phyloP scores from a whole-genome alignment of 2,113 vertebrate genomes.

The Passer montanus region DNA sequence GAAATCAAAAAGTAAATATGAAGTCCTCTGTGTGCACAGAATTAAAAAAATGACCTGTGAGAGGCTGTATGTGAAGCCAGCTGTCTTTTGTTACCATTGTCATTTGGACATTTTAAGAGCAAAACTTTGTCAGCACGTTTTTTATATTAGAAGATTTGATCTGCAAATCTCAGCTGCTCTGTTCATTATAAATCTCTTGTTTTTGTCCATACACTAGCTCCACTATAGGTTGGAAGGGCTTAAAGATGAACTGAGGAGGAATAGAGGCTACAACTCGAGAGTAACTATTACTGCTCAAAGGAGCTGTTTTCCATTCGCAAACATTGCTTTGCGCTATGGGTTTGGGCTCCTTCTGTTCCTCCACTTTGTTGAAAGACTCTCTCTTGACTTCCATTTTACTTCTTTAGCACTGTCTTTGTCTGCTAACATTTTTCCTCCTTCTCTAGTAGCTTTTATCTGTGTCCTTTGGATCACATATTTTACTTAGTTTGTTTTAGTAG shows the following conservation, averaged over 20 bases:
- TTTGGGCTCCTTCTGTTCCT: conserved; percentile 84
- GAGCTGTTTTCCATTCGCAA: conserved; percentile 90
- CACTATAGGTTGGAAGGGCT: conserved; percentile 99
- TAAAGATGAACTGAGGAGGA: conserved; percentile 99
- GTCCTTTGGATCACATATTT: conserved; percentile 75
- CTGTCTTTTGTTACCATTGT: conserved; percentile 66
- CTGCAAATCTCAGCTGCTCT: conserved; percentile 82
- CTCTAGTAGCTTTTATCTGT: conserved; percentile 75
- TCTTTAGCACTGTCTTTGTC: conserved; percentile 82
- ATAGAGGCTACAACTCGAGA: conserved; percentile 98
- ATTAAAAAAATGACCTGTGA: conserved; percentile 53
- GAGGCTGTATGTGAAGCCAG: conserved; percentile 48
- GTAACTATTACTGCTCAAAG: conserved; percentile 97
- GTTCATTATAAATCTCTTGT: conserved; percentile 89
- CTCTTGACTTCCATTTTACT: conserved; percentile 82
- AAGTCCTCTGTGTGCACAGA: conserved; percentile 64
- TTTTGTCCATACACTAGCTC: conserved; percentile 93
- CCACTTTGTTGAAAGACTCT: conserved; percentile 82
- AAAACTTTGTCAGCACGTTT: conserved; percentile 71
- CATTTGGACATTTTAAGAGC: conserved; percentile 66
- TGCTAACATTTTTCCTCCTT: conserved; percentile 76
- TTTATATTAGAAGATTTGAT: conserved; percentile 70
- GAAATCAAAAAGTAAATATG: conserved; percentile 26
- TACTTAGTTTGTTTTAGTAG: conserved; percentile 70
- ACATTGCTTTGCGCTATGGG: conserved; percentile 84